A percentile compares a stretch with the other conserved stretches of the same genome.
Evolutionary conservation across 2,888 invertebrate genomes (phyloP).

Genomic region (Entomobrya proxima): DNA sequence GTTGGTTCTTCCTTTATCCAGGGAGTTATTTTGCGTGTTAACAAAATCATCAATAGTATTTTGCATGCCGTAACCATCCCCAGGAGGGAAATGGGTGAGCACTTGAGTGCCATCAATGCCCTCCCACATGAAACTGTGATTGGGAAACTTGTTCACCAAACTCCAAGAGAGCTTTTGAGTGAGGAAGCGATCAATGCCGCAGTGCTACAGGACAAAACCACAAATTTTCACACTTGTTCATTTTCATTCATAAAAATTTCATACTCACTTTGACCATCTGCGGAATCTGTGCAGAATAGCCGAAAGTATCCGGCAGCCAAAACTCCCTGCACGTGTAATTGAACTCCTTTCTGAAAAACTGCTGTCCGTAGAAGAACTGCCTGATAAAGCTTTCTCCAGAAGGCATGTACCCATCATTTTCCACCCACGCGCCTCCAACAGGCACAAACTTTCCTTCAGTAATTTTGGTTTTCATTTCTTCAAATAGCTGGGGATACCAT

Average conservation of each 20-base stretch:
- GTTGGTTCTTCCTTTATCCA: slow-evolving; percentile 79
- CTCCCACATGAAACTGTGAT: slow-evolving; percentile 79
- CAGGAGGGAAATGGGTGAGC: slow-evolving; percentile 79
- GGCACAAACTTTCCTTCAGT: slow-evolving; percentile 78
- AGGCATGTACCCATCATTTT: slow-evolving; percentile 78
- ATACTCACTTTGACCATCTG: slow-evolving; percentile 78
- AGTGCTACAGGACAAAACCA: slow-evolving; percentile 74
- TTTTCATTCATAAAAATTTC: background rate
- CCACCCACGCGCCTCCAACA: slow-evolving; percentile 80
- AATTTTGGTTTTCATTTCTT: slow-evolving; percentile 77
- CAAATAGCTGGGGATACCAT: slow-evolving; percentile 78
- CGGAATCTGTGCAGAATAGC: slow-evolving; percentile 80
- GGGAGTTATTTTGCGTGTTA: slow-evolving; percentile 78
- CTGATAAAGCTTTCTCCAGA: slow-evolving; percentile 79
- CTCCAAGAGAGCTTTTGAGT: slow-evolving; percentile 80
- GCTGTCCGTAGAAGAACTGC: slow-evolving; percentile 79
- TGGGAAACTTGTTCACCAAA: slow-evolving; percentile 79
- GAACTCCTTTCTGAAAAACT: slow-evolving; percentile 79
- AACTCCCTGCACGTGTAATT: slow-evolving; percentile 78
- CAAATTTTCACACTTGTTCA: background rate
- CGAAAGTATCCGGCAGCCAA: slow-evolving; percentile 80
- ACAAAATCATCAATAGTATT: slow-evolving; percentile 76
- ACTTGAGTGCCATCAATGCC: slow-evolving; percentile 76
- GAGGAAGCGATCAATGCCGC: slow-evolving; percentile 78
- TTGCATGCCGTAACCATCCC: slow-evolving; percentile 52